Evolutionary conservation across 2,888 invertebrate genomes (phyloP).

Genomic region (Acanthosepion pharaonis): DNA sequence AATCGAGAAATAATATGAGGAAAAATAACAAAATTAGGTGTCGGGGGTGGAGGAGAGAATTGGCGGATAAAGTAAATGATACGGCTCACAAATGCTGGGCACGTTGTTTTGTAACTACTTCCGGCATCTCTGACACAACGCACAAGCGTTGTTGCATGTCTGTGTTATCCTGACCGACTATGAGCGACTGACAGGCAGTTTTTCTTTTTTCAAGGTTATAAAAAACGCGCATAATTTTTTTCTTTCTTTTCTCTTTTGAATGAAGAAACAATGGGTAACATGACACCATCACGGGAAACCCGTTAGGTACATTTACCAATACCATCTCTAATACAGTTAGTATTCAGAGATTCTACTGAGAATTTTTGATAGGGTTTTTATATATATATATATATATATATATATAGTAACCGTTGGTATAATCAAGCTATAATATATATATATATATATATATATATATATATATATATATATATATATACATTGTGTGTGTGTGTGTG

Average conservation of each 20-base stretch:
- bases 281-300: too few species aligned
- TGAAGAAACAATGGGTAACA: too few species aligned
- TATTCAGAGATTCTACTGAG: too few species aligned
- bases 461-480: too few species aligned
- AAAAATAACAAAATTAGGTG: too few species aligned
- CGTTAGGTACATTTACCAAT: too few species aligned
- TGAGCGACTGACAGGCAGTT: neutral
- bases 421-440: too few species aligned
- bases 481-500: too few species aligned
- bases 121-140: neutral
- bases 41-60: neutral
- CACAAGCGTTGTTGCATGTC: neutral
- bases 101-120: neutral
- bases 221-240: neutral
- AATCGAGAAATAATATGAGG: too few species aligned
- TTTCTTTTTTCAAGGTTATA: neutral
- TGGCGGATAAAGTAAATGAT: neutral
- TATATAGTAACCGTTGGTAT: neutral
- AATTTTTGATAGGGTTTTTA: neutral
- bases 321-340: too few species aligned
- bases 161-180: neutral
- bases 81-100: neutral
- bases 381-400: neutral
- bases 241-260: conserved; percentile 37
- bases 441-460: too few species aligned